Evolutionary conservation across 2,113 vertebrate species (phyloP).

Genomic region (Smithornis capensis): DNA sequence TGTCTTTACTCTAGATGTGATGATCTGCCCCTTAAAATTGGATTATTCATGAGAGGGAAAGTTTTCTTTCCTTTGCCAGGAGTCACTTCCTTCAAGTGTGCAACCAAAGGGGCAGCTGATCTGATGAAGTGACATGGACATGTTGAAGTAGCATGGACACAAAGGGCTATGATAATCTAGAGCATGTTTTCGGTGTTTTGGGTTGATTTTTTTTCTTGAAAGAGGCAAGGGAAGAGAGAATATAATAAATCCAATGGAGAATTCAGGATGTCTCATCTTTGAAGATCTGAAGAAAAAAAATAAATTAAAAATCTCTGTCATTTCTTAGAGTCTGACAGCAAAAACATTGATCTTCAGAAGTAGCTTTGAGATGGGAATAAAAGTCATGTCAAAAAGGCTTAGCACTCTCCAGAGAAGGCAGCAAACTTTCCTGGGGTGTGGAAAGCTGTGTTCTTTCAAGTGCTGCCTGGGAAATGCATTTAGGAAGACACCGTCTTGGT

Average conservation of each 20-base stretch:
- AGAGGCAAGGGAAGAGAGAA: background rate
- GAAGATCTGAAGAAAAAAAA: background rate
- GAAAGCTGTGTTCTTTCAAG: background rate
- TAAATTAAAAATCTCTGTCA: background rate
- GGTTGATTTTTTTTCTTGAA: rapidly evolving
- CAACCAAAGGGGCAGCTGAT: background rate
- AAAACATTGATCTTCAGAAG: background rate
- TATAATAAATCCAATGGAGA: background rate
- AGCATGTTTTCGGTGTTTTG: background rate
- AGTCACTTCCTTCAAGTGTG: background rate
- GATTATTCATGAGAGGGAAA: background rate
- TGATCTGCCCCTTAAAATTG: background rate
- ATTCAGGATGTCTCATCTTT: background rate
- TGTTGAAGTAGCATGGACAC: too few relatives aligned
- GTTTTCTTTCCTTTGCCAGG: background rate
- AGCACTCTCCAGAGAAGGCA: background rate
- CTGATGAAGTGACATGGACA: background rate
- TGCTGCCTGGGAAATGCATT: background rate
- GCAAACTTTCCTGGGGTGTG: background rate
- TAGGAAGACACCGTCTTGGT: background rate
- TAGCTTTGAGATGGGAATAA: background rate
- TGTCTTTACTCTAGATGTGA: slow-evolving; percentile 10
- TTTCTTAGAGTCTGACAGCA: background rate
- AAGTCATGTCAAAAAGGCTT: background rate
- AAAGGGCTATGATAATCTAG: background rate